A percentile compares a stretch with the other conserved stretches of the same genome.
Evolutionary conservation across 2,888 invertebrate genomes (phyloP).

Genomic region (Sinelater perroti): DNA sequence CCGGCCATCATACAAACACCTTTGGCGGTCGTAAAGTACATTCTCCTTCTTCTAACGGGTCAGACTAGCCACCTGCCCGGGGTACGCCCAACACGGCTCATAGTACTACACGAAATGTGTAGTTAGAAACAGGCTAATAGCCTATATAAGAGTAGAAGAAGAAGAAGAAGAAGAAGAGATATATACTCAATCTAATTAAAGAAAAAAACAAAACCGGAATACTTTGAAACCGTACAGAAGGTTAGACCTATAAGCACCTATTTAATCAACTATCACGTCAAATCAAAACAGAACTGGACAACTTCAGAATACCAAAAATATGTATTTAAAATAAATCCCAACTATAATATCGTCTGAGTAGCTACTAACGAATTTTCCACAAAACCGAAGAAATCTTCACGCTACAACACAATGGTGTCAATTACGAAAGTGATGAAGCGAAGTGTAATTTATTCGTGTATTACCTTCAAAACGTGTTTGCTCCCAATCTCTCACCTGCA

Average conservation of each 20-base stretch:
- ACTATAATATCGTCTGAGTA: background rate
- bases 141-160: too few relatives aligned
- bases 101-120: too few relatives aligned
- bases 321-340: background rate
- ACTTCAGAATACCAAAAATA: background rate
- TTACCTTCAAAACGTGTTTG: slow-evolving; percentile 1
- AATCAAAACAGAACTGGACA: background rate
- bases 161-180: too few relatives aligned
- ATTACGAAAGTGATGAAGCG: background rate
- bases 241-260: background rate
- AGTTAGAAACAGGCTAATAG: too few relatives aligned
- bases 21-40: too few relatives aligned
- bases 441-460: background rate
- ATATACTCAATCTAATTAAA: background rate
- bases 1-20: too few relatives aligned
- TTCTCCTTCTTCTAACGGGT: too few relatives aligned
- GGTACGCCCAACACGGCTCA: too few relatives aligned
- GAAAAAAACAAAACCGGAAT: background rate
- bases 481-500: background rate
- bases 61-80: too few relatives aligned
- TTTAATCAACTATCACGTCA: slow-evolving; percentile 1
- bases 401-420: background rate
- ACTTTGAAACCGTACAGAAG: background rate
- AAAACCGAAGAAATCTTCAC: slow-evolving; percentile 1
- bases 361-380: background rate